These are phyloP conservation scores for Melanchra persicariae DNA, from an alignment of 2,888 invertebrate genomes.

Conservation along the genomic window DNA sequence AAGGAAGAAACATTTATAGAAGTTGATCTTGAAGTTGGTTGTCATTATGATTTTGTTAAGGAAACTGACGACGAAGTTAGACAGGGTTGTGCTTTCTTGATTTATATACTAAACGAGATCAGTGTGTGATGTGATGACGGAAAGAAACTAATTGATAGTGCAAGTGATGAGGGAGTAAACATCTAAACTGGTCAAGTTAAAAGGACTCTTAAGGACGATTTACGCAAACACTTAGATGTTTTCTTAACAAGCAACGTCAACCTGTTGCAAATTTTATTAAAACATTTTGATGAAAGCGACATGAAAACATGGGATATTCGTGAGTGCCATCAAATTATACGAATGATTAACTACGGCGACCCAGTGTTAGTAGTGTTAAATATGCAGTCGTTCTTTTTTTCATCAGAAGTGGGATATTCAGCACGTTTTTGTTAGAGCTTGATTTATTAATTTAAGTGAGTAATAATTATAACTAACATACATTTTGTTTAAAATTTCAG, in stretches of 20 bases:
- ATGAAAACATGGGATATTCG: slow-evolving; percentile 40
- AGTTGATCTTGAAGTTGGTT: background rate
- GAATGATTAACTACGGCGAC: slow-evolving; percentile 49
- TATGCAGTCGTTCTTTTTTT: slow-evolving; percentile 29
- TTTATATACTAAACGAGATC: background rate
- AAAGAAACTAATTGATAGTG: too few species aligned
- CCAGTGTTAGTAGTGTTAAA: slow-evolving; percentile 50
- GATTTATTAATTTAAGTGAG: too few species aligned
- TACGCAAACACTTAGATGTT: slow-evolving; percentile 28
- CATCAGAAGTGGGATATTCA: background rate
- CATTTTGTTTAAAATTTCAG: too few species aligned
- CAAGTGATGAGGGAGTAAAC: background rate
- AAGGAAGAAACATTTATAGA: background rate
- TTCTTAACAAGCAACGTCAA: slow-evolving; percentile 40
- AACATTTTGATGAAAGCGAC: slow-evolving; percentile 38
- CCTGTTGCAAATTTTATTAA: slow-evolving; percentile 50
- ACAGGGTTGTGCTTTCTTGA: background rate
- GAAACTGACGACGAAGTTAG: background rate
- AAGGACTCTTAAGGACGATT: background rate
- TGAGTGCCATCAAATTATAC: slow-evolving; percentile 49
- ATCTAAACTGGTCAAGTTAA: background rate
- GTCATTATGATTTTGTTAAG: background rate
- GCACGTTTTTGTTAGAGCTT: background rate
- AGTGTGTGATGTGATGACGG: background rate
- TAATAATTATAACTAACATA: too few species aligned